Evolutionary conservation across 1,140 invertebrate species (phyloP).

Genomic region (Philaenus spumarius): DNA sequence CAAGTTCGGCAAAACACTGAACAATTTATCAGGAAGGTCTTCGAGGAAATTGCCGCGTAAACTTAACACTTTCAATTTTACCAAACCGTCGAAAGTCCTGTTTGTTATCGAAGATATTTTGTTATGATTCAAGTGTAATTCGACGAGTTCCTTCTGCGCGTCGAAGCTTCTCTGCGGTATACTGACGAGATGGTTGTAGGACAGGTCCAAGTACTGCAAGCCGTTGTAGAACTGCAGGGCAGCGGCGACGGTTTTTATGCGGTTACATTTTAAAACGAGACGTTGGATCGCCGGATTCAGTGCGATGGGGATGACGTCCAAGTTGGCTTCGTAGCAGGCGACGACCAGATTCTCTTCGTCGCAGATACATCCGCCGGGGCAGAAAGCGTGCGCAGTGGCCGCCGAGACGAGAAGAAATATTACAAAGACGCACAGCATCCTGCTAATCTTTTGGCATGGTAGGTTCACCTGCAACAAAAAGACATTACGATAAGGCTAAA

Average conservation of each 20-base stretch:
- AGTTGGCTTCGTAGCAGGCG: slow-evolving; percentile 70
- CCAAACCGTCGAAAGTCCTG: slow-evolving; percentile 70
- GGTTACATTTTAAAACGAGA: slow-evolving; percentile 74
- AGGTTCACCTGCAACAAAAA: neutral
- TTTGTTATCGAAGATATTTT: slow-evolving; percentile 73
- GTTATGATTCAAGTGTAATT: slow-evolving; percentile 77
- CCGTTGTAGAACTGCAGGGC: slow-evolving; percentile 82
- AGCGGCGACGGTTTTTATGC: slow-evolving; percentile 77
- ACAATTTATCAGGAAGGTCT: slow-evolving; percentile 65
- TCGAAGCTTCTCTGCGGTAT: slow-evolving; percentile 70
- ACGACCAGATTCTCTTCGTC: slow-evolving; percentile 86
- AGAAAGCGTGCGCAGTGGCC: slow-evolving; percentile 43
- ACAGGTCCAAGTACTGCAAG: slow-evolving; percentile 74
- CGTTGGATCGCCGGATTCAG: slow-evolving; percentile 82
- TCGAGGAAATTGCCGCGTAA: slow-evolving; percentile 76
- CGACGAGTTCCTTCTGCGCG: slow-evolving; percentile 69
- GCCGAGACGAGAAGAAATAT: slow-evolving; percentile 20
- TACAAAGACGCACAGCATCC: slow-evolving; percentile 15
- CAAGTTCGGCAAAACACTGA: slow-evolving; percentile 63
- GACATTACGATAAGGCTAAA: too few relatives aligned
- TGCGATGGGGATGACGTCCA: slow-evolving; percentile 85
- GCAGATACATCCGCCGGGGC: slow-evolving; percentile 73
- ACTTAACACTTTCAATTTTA: slow-evolving; percentile 68
- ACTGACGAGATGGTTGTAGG: slow-evolving; percentile 71
- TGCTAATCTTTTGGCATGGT: neutral